These are phyloP conservation scores for Pristionchus exspectatus DNA, from an alignment of 2,888 invertebrate species.

Conservation along the genomic window DNA sequence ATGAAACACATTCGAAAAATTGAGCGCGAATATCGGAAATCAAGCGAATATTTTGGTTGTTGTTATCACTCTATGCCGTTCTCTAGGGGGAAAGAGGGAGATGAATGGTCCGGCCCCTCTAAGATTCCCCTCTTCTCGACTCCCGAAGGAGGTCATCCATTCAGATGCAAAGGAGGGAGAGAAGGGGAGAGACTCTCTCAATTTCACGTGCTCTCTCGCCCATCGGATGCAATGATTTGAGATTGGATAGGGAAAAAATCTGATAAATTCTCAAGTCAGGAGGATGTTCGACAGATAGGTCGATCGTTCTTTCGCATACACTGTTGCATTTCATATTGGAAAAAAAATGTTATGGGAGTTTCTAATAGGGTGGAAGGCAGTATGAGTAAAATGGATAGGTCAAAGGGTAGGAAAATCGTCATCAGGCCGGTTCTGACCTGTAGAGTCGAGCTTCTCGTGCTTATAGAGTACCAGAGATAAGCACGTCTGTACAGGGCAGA, in stretches of 20 bases:
- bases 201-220: not conserved
- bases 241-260: no score
- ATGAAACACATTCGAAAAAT: not conserved
- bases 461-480: conserved; percentile 45
- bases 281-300: no score
- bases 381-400: not conserved
- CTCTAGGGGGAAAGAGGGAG: not conserved
- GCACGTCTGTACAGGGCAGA: conserved; percentile 53
- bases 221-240: no score
- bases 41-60: not conserved
- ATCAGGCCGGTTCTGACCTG: conserved; percentile 43
- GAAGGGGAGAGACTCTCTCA: not conserved
- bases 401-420: not conserved
- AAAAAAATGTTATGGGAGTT: not conserved
- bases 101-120: not conserved
- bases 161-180: not conserved
- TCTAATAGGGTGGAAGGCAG: not conserved
- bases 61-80: not conserved
- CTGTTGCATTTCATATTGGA: not conserved
- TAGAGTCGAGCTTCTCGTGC: conserved; percentile 54
- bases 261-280: no score
- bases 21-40: not conserved
- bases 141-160: conserved; percentile 5
- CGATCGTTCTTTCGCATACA: no score
- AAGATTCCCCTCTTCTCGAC: not conserved